Evolutionary conservation across 92 coral and sea anemone species (phyloP), one percentile per base, ranked within the genome.

Genomic region (Heteractis magnifica): DNA sequence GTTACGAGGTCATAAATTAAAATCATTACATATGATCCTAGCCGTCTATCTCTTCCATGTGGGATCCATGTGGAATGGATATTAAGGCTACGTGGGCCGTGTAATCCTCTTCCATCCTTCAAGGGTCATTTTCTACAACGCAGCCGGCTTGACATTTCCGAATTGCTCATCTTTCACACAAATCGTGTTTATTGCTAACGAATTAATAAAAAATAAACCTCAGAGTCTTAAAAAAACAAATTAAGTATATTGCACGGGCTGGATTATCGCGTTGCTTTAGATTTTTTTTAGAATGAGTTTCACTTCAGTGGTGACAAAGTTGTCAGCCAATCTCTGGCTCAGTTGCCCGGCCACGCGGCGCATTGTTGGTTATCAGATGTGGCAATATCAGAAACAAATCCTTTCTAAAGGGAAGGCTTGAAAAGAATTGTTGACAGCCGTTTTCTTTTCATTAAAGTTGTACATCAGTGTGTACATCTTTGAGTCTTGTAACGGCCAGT

Each of bases 131-230:
- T 68, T 50, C 73, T 55, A 55, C 59, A 55, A 34, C 44, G 58
- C 58, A 53, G 58, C 6, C 13, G 6, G 58, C 13, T 68, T 20
- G 49, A 68, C 73, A 68, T 68, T 20, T 68, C 49, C 73, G 73
- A 21, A 5, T 10, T 20, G 73, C 23, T 68, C 73, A 64, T 64
- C 71, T 68, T 10, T 26, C 73, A 68, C 5, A 5, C 73, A 12
- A 68, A 68, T 20, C 73, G 44, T 68, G 73, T 68, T 68, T 68
- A 68, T 68, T 68, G 73, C 73, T 68, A 68, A 26, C 23, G 15
- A 26, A 68, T 68, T 68, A 20, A 68, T 68, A 68, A 68, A 68
- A 68, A 68, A 8, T 68, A 23, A 26, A 68, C 73, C 49, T 12
- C 16, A 12, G 4, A 10, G 73, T n/a, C 73, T 21, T 20, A 6